These are phyloP conservation scores for Hephaestus fuliginosus DNA, from an alignment of 2,797 vertebrate species.

Conservation along the genomic window DNA sequence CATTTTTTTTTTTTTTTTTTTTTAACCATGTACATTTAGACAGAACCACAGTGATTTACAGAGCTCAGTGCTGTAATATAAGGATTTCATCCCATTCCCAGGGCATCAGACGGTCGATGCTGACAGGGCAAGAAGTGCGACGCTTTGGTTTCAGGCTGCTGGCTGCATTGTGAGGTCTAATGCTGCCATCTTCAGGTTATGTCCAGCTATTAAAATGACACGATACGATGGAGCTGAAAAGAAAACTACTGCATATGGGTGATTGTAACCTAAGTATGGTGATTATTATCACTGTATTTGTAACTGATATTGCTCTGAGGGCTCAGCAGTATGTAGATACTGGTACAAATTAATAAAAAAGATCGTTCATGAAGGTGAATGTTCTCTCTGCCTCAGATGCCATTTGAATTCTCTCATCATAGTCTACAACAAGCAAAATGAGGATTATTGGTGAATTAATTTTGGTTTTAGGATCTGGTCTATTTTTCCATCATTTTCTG, in stretches of 20 bases:
- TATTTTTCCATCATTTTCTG: slow-evolving; percentile 3
- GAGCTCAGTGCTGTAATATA: slow-evolving; percentile 50
- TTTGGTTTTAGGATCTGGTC: neutral
- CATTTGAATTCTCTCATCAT: neutral
- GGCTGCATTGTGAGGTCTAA: slow-evolving; percentile 62
- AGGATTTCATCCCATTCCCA: slow-evolving; percentile 46
- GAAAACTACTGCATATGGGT: slow-evolving; percentile 2
- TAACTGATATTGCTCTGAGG: slow-evolving; percentile 39
- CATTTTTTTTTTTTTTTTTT: slow-evolving; percentile 11
- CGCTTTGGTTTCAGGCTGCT: slow-evolving; percentile 11
- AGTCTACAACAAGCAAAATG: slow-evolving; percentile 6
- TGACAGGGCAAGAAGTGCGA: slow-evolving; percentile 37
- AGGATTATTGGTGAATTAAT: neutral
- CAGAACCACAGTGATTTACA: slow-evolving; percentile 53
- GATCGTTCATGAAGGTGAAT: slow-evolving; percentile 24
- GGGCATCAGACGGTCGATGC: slow-evolving; percentile 30
- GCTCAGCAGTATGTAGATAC: slow-evolving; percentile 9
- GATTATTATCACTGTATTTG: slow-evolving; percentile 8
- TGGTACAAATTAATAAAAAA: slow-evolving; percentile 30
- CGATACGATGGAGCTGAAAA: neutral
- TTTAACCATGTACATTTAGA: slow-evolving; percentile 38
- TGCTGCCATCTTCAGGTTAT: slow-evolving; percentile 85
- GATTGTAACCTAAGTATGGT: slow-evolving; percentile 28
- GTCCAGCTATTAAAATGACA: slow-evolving; percentile 14
- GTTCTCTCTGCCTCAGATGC: neutral